Percentiles rank a stretch among this genome's conserved stretches.
Evolutionary conservation across 2,113 vertebrate genomes (phyloP).

Genomic region (Ginglymostoma cirratum): DNA sequence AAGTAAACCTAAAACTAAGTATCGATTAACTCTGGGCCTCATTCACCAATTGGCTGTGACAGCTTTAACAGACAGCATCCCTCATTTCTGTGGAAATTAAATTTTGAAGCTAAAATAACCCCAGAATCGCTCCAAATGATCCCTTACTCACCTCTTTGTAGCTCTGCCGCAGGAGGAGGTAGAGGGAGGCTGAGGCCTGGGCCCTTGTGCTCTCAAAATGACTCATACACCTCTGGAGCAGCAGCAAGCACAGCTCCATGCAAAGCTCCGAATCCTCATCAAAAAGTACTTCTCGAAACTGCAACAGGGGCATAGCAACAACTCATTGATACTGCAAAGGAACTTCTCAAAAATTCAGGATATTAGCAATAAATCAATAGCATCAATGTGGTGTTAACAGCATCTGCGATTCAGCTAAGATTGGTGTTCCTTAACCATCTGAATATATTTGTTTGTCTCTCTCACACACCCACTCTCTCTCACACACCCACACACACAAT

Average conservation of each 20-base stretch:
- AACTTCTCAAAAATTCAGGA: too few species aligned
- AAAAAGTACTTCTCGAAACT: not conserved
- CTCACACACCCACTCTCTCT: not conserved
- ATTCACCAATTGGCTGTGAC: not conserved
- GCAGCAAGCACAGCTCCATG: conserved; percentile 16
- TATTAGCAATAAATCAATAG: too few species aligned
- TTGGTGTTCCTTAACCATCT: not conserved
- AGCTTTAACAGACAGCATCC: not conserved
- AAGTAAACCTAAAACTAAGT: too few species aligned
- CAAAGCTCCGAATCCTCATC: not conserved
- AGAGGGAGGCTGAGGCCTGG: conserved; percentile 13
- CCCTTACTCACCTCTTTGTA: not conserved
- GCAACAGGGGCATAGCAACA: not conserved
- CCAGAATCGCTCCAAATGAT: not conserved
- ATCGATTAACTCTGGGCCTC: too few species aligned
- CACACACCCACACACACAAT: not conserved
- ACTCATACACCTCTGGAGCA: not conserved
- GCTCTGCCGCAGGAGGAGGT: conserved; percentile 16
- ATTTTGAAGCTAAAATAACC: not conserved
- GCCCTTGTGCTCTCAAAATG: not conserved
- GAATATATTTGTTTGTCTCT: too few species aligned
- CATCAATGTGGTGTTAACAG: too few species aligned
- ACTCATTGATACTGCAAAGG: not conserved
- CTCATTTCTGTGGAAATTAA: not conserved
- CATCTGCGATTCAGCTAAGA: not conserved